Conservation (phyloP, 1,140 invertebrate species). For the Musca domestica region DNA sequence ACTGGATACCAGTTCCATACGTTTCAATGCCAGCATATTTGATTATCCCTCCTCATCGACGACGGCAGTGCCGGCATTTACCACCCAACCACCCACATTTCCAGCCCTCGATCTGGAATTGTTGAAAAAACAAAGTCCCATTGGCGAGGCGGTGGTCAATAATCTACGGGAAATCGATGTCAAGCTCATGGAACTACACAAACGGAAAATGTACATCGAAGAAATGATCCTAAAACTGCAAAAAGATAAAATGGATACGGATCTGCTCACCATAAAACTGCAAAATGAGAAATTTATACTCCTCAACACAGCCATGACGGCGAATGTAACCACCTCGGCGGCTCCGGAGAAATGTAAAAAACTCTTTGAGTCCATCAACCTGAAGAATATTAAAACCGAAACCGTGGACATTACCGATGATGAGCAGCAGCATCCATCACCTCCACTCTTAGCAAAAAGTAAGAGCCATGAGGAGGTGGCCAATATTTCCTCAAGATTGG, state of each 20-base stretch:
- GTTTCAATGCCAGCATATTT: no score
- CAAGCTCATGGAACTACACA: conserved; percentile 42
- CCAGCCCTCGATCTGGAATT: conserved; percentile 23
- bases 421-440: neutral
- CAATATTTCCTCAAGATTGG: no score
- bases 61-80: no score
- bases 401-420: neutral
- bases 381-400: conserved; percentile 8
- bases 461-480: neutral
- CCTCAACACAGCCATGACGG: conserved; percentile 29
- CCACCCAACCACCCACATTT: conserved; percentile 14
- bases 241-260: conserved; percentile 44
- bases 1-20: no score
- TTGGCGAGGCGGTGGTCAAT: conserved; percentile 30
- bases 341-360: neutral
- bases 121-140: conserved; percentile 17
- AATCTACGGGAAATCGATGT: conserved; percentile 45
- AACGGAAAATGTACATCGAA: conserved; percentile 44
- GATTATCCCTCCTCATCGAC: neutral
- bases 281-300: conserved; percentile 46
- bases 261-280: conserved; percentile 39
- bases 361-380: neutral
- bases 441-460: no score
- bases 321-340: conserved; percentile 8
- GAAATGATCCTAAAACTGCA: conserved; percentile 50